Evolutionary conservation across 2,888 invertebrate species (phyloP).

Genomic region (Drosophila leonis): DNA sequence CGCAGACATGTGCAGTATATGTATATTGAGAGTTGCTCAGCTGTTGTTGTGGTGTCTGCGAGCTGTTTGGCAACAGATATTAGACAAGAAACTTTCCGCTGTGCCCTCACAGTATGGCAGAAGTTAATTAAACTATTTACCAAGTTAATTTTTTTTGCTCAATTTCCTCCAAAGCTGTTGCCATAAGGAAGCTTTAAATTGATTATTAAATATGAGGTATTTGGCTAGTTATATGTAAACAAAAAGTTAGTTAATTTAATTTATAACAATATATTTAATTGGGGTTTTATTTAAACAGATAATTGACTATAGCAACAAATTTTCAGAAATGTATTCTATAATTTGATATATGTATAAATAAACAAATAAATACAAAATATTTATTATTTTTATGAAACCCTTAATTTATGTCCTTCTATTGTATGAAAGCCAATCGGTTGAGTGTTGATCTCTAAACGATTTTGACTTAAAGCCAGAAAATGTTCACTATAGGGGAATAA

Average conservation of each 20-base stretch:
- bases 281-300: too few relatives aligned
- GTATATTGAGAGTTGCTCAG: conserved; percentile 26
- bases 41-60: conserved; percentile 10
- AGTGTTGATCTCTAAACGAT: too few relatives aligned
- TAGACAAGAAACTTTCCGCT: conserved; percentile 25
- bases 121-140: conserved; percentile 42
- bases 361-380: too few relatives aligned
- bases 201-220: not conserved
- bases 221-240: not conserved
- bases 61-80: conserved; percentile 26
- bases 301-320: too few relatives aligned
- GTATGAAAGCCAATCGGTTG: too few relatives aligned
- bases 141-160: conserved; percentile 1
- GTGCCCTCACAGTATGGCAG: conserved; percentile 8
- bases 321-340: too few relatives aligned
- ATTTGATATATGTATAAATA: too few relatives aligned
- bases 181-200: not conserved
- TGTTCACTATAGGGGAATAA: too few relatives aligned
- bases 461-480: too few relatives aligned
- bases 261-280: not conserved
- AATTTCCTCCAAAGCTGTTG: not conserved
- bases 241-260: not conserved
- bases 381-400: too few relatives aligned
- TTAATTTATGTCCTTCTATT: too few relatives aligned
- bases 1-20: conserved; percentile 25